Evolutionary conservation across 2,113 vertebrate species (phyloP).

Genomic region (Bos indicus): DNA sequence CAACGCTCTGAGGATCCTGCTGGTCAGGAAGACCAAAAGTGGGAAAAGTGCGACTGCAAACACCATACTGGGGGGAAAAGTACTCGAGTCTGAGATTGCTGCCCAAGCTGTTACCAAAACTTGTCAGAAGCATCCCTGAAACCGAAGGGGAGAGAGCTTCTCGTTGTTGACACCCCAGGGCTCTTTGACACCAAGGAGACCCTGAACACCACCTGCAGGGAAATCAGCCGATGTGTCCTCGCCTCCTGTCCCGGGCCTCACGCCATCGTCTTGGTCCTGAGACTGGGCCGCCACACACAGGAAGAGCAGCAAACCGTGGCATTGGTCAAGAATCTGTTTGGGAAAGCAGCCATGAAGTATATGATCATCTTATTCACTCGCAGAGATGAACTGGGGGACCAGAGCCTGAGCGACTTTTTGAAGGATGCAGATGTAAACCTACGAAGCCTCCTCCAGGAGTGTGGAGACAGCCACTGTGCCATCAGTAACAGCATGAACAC

Average conservation of each 20-base stretch:
- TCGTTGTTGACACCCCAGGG: background rate
- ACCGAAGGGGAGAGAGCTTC: background rate
- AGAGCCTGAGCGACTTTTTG: background rate
- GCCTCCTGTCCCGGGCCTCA: background rate
- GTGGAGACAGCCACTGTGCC: no score
- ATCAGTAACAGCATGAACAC: accelerated
- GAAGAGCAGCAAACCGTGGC: background rate
- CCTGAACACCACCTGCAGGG: background rate
- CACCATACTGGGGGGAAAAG: background rate
- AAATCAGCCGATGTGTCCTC: background rate
- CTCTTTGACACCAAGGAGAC: background rate
- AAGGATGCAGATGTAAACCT: background rate
- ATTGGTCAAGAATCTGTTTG: background rate
- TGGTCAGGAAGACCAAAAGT: background rate
- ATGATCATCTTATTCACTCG: background rate
- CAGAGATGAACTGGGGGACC: background rate
- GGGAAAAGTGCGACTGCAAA: background rate
- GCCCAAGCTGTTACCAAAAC: background rate
- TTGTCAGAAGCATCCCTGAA: background rate
- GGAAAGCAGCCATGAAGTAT: background rate
- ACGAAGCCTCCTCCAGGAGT: no score
- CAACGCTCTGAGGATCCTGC: background rate
- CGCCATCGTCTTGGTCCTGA: background rate
- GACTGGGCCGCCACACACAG: background rate
- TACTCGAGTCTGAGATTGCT: accelerated